Evolutionary conservation across 2,888 invertebrate species (phyloP), one percentile per base, ranked within the genome.

Genomic region (Apotomis betuletana): DNA sequence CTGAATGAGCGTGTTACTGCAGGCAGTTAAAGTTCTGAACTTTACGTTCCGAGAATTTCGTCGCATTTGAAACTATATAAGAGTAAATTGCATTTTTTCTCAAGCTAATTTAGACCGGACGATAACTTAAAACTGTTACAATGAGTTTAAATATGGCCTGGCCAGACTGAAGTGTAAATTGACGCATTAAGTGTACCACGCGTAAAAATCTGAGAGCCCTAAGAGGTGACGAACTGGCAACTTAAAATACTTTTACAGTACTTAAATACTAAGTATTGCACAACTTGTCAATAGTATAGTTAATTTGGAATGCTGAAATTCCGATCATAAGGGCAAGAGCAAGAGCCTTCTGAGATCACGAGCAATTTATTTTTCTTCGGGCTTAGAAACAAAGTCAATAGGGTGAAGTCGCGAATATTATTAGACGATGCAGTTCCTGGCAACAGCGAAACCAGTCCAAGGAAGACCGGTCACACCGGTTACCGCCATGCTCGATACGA

Each of bases 381-480:
- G 12, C 6, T 69, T 75, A 78, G 77, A 80, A 80, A 80, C 75
- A 64, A 59, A 67, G 72, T 63, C 68, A 68, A 46, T 49, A 63
- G 74, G 75, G 73, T 74, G 74, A 74, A 74, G 75, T 75, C 76
- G 79, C 80, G 77, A 80, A 77, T 80, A 80, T 76, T 75, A 69
- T 75, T 70, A 80, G 73, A 61, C n/a, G 52, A 65, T 69, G 77
- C 74, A 76, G 76, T 75, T 75, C 69, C 76, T 75, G 74, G 64
- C 58, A 46, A 59, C 49, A 52, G 51, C 69, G 5, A 64, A 77
- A 80, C 80, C 80, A 75, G 80, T 81, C 49, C 69, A 65, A 64
- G 63, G 52, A 73, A 73, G 69, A 72, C 72, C 58, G 68, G 72
- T 72, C 38, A 46, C 76, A 76, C 82, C 78, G 80, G 80, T 79